Evolutionary conservation across 2,113 vertebrate species (phyloP).

Genomic region (Sinocyclocheilus anshuiensis): DNA sequence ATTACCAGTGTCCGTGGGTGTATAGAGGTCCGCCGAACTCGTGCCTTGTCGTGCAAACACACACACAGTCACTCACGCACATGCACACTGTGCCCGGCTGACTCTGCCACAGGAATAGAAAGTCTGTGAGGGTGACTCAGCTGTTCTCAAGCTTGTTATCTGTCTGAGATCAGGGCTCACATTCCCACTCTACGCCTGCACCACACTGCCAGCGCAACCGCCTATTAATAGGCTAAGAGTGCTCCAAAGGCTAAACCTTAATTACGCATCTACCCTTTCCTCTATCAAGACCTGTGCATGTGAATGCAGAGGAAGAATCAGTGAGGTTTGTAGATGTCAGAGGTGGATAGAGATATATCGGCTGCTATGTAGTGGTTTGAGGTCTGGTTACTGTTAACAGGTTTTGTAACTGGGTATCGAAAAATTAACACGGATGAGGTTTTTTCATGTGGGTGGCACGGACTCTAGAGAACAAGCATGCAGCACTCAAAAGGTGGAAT

Average conservation of each 20-base stretch:
- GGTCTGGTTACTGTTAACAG: neutral
- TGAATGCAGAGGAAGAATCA: neutral
- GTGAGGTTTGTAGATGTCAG: neutral
- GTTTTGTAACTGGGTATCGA: neutral
- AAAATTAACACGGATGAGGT: neutral
- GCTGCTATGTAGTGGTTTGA: neutral
- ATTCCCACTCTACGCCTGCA: slow-evolving; percentile 54
- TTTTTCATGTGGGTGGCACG: neutral
- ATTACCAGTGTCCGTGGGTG: slow-evolving; percentile 38
- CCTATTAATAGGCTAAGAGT: slow-evolving; percentile 57
- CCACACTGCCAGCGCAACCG: slow-evolving; percentile 7
- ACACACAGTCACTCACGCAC: neutral
- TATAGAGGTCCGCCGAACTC: neutral
- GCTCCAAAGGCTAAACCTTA: slow-evolving; percentile 42
- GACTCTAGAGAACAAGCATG: neutral
- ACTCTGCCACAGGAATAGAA: slow-evolving; percentile 45
- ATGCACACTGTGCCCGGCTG: slow-evolving; percentile 17
- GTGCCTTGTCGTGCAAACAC: neutral
- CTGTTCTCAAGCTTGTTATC: slow-evolving; percentile 54
- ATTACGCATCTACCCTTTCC: slow-evolving; percentile 33
- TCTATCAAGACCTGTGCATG: slow-evolving; percentile 7
- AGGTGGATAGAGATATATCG: neutral
- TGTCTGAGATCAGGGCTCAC: slow-evolving; percentile 42
- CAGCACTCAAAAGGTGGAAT: neutral
- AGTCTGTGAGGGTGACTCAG: slow-evolving; percentile 58